These are phyloP conservation scores for Anaspis maculata DNA, from an alignment of 2,888 invertebrate genomes.

Conservation along the genomic window DNA sequence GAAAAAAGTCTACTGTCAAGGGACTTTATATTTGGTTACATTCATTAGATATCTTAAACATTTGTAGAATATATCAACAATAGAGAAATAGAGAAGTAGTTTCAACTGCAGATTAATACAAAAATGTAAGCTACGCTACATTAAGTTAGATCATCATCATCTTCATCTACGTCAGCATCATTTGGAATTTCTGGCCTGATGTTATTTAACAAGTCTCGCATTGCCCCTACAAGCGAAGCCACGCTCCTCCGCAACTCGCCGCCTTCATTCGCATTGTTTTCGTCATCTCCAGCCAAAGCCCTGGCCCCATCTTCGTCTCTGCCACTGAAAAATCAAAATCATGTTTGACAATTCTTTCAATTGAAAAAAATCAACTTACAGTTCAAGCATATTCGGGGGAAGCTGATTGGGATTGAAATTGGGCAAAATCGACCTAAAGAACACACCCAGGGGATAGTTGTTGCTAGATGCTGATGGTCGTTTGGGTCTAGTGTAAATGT, in stretches of 20 bases:
- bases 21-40: too few relatives aligned
- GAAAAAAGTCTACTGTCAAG: too few relatives aligned
- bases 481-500: slow-evolving; percentile 55
- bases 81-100: slow-evolving; percentile 12
- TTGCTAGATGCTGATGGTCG: slow-evolving; percentile 26
- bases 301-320: slow-evolving; percentile 34
- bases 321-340: slow-evolving; percentile 13
- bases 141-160: slow-evolving; percentile 41
- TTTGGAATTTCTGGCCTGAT: slow-evolving; percentile 47
- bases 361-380: too few relatives aligned
- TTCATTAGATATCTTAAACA: slow-evolving; percentile 19
- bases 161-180: slow-evolving; percentile 45
- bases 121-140: slow-evolving; percentile 5
- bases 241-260: slow-evolving; percentile 55
- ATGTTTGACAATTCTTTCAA: slow-evolving; percentile 1
- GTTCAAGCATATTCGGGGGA: slow-evolving; percentile 22
- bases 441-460: slow-evolving; percentile 45
- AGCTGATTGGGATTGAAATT: slow-evolving; percentile 47
- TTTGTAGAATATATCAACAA: slow-evolving; percentile 16
- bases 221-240: slow-evolving; percentile 59
- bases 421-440: slow-evolving; percentile 66
- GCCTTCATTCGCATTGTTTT: slow-evolving; percentile 23
- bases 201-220: slow-evolving; percentile 62
- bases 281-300: too few relatives aligned
- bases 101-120: slow-evolving; percentile 3